These are phyloP conservation scores for Phaethon lepturus DNA, from an alignment of 2,113 vertebrate species.

Conservation along the genomic window DNA sequence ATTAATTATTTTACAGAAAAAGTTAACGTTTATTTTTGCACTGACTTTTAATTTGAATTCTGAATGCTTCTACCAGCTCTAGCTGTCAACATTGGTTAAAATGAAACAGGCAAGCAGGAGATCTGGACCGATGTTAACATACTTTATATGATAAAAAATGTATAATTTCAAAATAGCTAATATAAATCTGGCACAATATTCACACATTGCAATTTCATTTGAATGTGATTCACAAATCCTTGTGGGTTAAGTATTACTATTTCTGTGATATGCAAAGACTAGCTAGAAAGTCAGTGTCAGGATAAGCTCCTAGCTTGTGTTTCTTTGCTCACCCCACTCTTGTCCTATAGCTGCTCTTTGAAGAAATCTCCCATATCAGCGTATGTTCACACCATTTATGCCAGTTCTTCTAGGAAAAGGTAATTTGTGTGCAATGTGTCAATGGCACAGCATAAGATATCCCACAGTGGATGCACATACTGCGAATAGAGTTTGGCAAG, in stretches of 20 bases:
- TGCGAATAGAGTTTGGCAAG: not conserved
- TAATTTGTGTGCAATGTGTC: not conserved
- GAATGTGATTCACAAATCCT: not conserved
- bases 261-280: not conserved
- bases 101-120: not conserved
- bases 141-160: not conserved
- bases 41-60: not conserved
- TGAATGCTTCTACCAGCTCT: not conserved
- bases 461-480: not conserved
- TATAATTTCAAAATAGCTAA: slow-evolving; percentile 31
- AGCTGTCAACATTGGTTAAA: slow-evolving; percentile 15
- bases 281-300: not conserved
- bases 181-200: not conserved
- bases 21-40: not conserved
- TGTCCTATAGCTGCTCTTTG: not conserved
- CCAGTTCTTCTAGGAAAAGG: not conserved
- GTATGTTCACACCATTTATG: not conserved
- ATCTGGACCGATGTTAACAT: not conserved
- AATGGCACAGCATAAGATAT: not conserved
- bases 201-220: not conserved
- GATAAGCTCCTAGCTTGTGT: not conserved
- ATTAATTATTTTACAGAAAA: not conserved
- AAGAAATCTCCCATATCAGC: not conserved
- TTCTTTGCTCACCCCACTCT: not conserved
- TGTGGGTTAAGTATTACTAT: not conserved